These are phyloP conservation scores for Quiscalus mexicanus DNA, from an alignment of 2,113 vertebrate species.

Conservation along the genomic window DNA sequence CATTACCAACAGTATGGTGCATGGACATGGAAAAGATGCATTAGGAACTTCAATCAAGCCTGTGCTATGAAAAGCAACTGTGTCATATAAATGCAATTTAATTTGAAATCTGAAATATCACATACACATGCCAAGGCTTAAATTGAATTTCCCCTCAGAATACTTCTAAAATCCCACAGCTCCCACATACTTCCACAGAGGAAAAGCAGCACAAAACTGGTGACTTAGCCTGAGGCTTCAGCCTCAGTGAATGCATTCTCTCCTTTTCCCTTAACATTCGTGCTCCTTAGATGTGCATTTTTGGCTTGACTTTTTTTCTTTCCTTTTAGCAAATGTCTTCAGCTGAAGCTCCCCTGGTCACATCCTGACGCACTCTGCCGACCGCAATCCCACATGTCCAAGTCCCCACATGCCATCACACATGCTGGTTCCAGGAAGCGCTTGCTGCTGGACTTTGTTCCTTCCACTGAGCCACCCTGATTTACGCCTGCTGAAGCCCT, in stretches of 20 bases:
- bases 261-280: not conserved
- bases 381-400: not conserved
- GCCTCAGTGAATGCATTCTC: not conserved
- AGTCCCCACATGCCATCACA: not conserved
- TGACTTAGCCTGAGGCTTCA: not conserved
- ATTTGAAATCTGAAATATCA: slow-evolving; percentile 10
- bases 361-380: not conserved
- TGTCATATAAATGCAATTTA: not conserved
- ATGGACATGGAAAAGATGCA: not conserved
- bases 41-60: not conserved
- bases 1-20: not conserved
- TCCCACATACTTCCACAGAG: not conserved
- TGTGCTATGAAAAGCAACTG: not conserved
- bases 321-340: not conserved
- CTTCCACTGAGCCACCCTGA: slow-evolving; percentile 14
- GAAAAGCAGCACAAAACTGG: not conserved
- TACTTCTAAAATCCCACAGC: not conserved
- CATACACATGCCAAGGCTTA: not conserved
- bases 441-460: not conserved
- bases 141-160: not conserved
- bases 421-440: not conserved
- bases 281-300: not conserved
- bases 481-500: not conserved
- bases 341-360: not conserved
- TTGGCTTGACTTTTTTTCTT: slow-evolving; percentile 33